These are phyloP conservation scores for Carterocephalus palaemon DNA, from an alignment of 2,888 invertebrate species.

Conservation along the genomic window DNA sequence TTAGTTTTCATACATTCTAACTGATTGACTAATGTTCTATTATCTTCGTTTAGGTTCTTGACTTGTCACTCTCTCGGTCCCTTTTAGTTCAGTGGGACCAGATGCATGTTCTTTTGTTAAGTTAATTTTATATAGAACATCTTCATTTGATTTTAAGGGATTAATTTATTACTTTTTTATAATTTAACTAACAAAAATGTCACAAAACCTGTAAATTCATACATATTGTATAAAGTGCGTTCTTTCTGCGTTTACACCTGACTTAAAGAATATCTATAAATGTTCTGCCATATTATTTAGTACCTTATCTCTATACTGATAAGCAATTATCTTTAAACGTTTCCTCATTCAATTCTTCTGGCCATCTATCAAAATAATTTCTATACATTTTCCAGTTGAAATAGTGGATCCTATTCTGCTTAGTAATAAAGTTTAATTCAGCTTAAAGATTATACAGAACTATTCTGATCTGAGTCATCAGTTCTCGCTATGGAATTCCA, in stretches of 20 bases:
- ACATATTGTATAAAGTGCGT: no score
- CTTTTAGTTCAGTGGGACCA: no score
- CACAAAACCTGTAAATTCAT: no score
- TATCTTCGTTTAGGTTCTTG: no score
- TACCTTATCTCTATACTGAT: not conserved
- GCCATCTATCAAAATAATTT: constrained; percentile 7
- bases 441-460: not conserved
- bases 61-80: no score
- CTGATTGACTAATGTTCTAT: no score
- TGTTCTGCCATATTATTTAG: not conserved
- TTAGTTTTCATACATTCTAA: no score
- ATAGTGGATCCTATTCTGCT: not conserved
- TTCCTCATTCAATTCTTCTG: not conserved
- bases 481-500: constrained; percentile 9
- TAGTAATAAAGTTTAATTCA: constrained; percentile 11
- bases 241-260: not conserved
- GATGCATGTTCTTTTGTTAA: no score
- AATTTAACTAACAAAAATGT: no score
- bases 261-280: not conserved
- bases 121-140: no score
- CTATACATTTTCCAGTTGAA: constrained; percentile 1
- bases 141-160: no score
- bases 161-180: no score
- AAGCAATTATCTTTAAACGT: constrained; percentile 2
- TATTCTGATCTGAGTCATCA: constrained; percentile 7